A percentile compares a stretch with the other conserved stretches of the same genome.
Evolutionary conservation across 2,797 vertebrate species (phyloP).

Genomic region (Percopsis omiscomaycus): DNA sequence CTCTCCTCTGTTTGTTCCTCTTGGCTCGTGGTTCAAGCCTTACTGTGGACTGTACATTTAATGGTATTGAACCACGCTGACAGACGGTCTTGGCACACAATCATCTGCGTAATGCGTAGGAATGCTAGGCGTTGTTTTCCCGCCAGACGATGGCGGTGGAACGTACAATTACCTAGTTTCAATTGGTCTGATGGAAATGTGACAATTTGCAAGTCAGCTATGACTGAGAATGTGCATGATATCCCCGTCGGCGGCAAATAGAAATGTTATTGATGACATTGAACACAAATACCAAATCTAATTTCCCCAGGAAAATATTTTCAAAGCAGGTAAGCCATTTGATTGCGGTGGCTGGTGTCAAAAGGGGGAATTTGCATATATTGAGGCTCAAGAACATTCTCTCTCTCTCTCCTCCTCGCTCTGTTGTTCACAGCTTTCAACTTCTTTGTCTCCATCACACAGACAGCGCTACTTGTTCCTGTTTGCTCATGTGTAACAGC

Average conservation of each 20-base stretch:
- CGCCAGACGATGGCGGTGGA: conserved; percentile 34
- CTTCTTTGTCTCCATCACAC: conserved; percentile 39
- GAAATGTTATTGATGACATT: conserved; percentile 41
- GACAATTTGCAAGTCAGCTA: conserved; percentile 65
- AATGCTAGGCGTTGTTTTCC: conserved; percentile 40
- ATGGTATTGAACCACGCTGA: conserved; percentile 42
- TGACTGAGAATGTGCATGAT: conserved; percentile 22
- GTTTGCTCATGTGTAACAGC: conserved; percentile 70
- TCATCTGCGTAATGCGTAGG: conserved; percentile 23
- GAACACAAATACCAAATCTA: conserved; percentile 30
- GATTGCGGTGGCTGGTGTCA: conserved; percentile 59
- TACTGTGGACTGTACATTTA: conserved; percentile 39
- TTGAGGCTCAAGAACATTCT: conserved; percentile 53
- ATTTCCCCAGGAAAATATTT: conserved; percentile 63
- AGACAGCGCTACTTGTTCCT: conserved; percentile 63
- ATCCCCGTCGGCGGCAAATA: conserved; percentile 57
- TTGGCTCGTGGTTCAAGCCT: conserved; percentile 44
- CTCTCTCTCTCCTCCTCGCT: conserved; percentile 13
- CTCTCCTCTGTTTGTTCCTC: conserved; percentile 52
- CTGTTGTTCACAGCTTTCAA: neutral
- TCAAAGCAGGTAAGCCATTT: conserved; percentile 57
- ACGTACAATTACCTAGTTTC: conserved; percentile 12
- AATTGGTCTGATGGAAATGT: conserved; percentile 44
- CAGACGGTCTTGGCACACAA: conserved; percentile 33
- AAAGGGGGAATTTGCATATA: conserved; percentile 73